These are phyloP conservation scores for Gorsachius magnificus DNA, from an alignment of 2,797 vertebrate genomes.

Conservation along the genomic window DNA sequence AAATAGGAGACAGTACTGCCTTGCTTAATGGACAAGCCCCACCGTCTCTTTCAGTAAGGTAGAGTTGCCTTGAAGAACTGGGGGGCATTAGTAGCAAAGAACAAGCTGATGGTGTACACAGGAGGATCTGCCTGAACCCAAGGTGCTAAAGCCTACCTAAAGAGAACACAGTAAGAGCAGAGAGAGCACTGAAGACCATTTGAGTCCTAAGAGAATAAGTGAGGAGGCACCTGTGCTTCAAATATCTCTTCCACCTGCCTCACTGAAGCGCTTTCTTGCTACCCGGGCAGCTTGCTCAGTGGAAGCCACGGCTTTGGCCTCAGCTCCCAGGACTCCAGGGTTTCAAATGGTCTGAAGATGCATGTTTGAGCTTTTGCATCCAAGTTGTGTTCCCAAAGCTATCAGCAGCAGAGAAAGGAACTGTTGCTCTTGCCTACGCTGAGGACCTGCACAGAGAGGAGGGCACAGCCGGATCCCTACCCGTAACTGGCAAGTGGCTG, in stretches of 20 bases:
- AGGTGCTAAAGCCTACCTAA: neutral
- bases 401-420: neutral
- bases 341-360: neutral
- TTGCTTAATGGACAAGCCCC: neutral
- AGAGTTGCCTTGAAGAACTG: neutral
- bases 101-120: neutral
- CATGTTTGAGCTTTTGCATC: neutral
- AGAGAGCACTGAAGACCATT: neutral
- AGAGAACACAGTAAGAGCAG: neutral
- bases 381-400: neutral
- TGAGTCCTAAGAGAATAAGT: neutral
- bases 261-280: neutral
- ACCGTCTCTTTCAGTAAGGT: fast-evolving
- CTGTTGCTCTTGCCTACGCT: neutral
- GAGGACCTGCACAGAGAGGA: neutral
- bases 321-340: neutral
- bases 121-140: neutral
- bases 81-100: neutral
- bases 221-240: neutral
- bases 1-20: neutral
- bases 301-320: neutral
- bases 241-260: neutral
- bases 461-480: neutral
- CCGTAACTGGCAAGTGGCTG: neutral
- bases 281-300: neutral